These are phyloP conservation scores for Rapana venosa DNA, from an alignment of 2,888 invertebrate species.

Conservation along the genomic window DNA sequence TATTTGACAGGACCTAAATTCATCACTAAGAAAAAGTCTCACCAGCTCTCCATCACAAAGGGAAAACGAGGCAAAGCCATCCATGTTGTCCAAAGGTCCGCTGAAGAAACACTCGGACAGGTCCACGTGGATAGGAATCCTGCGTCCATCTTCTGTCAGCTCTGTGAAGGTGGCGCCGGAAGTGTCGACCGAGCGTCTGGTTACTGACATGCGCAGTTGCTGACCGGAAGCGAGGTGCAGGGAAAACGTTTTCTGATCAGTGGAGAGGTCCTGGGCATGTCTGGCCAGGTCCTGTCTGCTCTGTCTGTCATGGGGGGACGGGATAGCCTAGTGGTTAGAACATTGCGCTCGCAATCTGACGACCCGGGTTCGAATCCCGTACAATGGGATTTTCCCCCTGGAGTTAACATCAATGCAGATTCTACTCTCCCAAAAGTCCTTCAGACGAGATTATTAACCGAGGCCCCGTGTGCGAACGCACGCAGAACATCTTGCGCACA, in stretches of 20 bases:
- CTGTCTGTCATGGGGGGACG: not conserved
- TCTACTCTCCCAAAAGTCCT: not conserved
- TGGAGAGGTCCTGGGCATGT: not conserved
- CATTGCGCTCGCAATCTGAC: not conserved
- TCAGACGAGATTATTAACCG: too few species aligned
- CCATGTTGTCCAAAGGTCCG: not conserved
- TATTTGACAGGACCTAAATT: too few species aligned
- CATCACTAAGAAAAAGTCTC: not conserved
- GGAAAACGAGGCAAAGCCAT: not conserved
- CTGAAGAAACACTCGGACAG: not conserved
- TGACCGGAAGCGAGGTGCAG: not conserved
- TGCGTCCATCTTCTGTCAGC: not conserved
- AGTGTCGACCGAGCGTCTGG: not conserved
- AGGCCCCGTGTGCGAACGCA: too few species aligned
- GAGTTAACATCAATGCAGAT: not conserved
- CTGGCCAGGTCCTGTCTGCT: not conserved
- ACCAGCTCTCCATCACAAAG: slow-evolving; percentile 3
- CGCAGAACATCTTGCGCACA: too few species aligned
- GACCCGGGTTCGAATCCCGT: not conserved
- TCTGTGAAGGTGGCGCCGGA: not conserved
- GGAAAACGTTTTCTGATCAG: not conserved
- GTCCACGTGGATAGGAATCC: not conserved
- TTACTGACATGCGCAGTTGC: slow-evolving; percentile 9
- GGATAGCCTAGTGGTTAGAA: not conserved
- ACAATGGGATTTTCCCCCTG: not conserved